Evolutionary conservation across 2,113 vertebrate species (phyloP), one percentile per base, ranked within the genome.

Genomic region (Campylomormyrus numenius): DNA sequence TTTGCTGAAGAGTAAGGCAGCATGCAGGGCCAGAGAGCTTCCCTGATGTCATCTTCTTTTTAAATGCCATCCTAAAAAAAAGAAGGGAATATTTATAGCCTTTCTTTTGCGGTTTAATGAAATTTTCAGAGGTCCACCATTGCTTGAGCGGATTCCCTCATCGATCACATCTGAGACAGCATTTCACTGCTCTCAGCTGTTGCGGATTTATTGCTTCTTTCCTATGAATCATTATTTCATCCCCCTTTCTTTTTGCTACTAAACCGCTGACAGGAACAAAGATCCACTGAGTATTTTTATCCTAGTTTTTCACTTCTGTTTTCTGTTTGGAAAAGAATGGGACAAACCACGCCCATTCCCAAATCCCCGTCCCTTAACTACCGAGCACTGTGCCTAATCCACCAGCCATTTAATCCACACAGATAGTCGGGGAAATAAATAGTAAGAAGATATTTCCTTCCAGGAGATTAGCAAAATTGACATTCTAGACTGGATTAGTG

Each of bases 171-270:
- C 89, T 24, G 45, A 86, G 21, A 49, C 27, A 31, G 53, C 35
- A 48, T 85, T 66, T 90, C 11, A 89, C 39, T 56, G 27, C 88
- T 80, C 31, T 80, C 95, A 87, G 5, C 46, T 90, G 96, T 27
- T 88, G 46, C 17, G 2, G 66, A 77, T 70, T 74, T 70, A 88
- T 70, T 21, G 42, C 42, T 88, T 45, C 58, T 31, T 88, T 35
- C n/a, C 45, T 62, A 46, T 45, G 74, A 80, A 42, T 13, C 1
- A 5, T 80, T 80, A 42, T 80, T 80, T 42, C 74, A 80, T 35
- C 35, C 31, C 35, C 3, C 35, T 39, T 70, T 42, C 35, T 17
- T 80, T 80, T 80, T 39, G 39, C 35, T 80, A 5, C 5, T 42
- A 42, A 80, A 80, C 74, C 11, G 31, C 74, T 42, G 35, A 80